These are phyloP conservation scores for Aricia agestis DNA, from an alignment of 1,140 invertebrate species.

Conservation along the genomic window DNA sequence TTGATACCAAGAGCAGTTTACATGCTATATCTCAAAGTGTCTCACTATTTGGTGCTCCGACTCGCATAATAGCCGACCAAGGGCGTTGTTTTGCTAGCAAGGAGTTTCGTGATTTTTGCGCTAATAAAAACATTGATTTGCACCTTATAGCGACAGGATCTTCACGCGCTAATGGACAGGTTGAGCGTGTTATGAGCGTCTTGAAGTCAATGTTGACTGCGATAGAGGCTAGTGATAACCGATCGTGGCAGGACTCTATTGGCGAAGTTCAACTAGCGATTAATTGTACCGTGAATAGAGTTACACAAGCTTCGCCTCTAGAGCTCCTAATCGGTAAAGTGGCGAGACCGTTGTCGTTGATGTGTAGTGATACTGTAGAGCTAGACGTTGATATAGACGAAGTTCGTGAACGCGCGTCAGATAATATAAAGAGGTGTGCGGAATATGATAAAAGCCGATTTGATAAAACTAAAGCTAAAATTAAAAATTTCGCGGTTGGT, in stretches of 20 bases:
- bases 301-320: conserved; percentile 39
- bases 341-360: conserved; percentile 39
- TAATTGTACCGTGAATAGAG: conserved; percentile 42
- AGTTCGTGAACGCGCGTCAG: conserved; percentile 14
- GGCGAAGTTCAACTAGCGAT: conserved; percentile 47
- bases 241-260: conserved; percentile 42
- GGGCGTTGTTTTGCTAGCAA: conserved; percentile 39
- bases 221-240: conserved; percentile 19
- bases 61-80: conserved; percentile 44
- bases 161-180: conserved; percentile 37
- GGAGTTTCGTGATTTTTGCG: conserved; percentile 43
- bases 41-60: conserved; percentile 38
- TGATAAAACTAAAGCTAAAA: conserved; percentile 43
- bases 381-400: conserved; percentile 5
- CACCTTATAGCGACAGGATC: conserved; percentile 41
- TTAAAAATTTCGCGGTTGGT: conserved; percentile 38
- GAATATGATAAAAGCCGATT: conserved; percentile 43
- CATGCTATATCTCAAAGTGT: conserved; percentile 22
- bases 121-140: conserved; percentile 31
- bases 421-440: not conserved
- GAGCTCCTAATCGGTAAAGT: conserved; percentile 41
- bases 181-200: conserved; percentile 51
- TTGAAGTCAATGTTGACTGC: conserved; percentile 25
- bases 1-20: conserved; percentile 28
- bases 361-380: conserved; percentile 25